Base-by-base conservation (phyloP, 2,888 invertebrate species). In the Xanthia togata region DNA sequence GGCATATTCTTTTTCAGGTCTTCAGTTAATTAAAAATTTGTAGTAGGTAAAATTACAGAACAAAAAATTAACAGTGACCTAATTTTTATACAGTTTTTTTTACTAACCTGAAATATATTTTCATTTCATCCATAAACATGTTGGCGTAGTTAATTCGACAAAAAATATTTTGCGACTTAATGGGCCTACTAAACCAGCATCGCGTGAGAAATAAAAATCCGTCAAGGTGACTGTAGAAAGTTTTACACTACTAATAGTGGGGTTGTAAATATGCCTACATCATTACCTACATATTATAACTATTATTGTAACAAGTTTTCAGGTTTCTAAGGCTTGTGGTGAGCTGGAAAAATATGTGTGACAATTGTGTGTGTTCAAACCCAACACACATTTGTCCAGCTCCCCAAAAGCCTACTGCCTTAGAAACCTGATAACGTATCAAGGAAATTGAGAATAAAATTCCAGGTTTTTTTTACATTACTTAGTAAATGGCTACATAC, bases 201-300 rank as follows among this genome's bases (percentile, higher is more conserved):
- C 73, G 85, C 85, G 85, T 85, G 85, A 76, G 73, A 76, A 76
- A 83, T 78, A 78, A 85, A 86, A 76, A 83, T 77, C 59, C 73
- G 73, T 80, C 84, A 86, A 85, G 87, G 87, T 79, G 80, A 78
- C 57, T 65, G 38, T 53, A 63, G 31, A 78, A 80, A 83, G 38
- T 80, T 85, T 80, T 70, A 83, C 71, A 71, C 53, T 35, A 47
- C 35, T 78, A 79, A 83, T 83, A 67, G 23, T 53, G 26, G 79
- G 72, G 64, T 73, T 63, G 86, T n/a, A 70, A 78, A 74, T 69
- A 85, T 83, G 65, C 69, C 65, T 74, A 68, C 67, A 64, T 77
- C 14, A 73, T 73, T 70, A 73, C 11, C 20, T n/a, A n/a, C n/a
- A n/a, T n/a, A n/a, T n/a, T 50, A 20, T 47, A 47, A 20, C 20